phyloP scores from a whole-genome alignment of 1,140 invertebrate species.

The Brachionus sp. region DNA sequence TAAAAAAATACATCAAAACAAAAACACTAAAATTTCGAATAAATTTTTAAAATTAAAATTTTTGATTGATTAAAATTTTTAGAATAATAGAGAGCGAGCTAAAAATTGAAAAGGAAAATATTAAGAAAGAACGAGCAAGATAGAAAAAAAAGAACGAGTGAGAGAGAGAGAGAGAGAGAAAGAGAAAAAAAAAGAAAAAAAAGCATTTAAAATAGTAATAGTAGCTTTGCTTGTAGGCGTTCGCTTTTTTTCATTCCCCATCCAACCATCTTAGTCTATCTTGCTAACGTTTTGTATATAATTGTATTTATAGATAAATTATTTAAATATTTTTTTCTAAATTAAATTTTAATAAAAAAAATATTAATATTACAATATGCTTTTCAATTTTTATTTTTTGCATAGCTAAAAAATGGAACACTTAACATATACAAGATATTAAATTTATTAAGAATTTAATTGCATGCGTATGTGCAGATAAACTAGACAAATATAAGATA shows the following conservation, averaged over 20 bases:
- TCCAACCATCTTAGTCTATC: background rate
- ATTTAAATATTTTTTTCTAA: background rate
- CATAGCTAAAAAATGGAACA: background rate
- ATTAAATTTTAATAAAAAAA: background rate
- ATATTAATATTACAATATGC: slow-evolving; percentile 20
- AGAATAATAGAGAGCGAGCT: slow-evolving; percentile 8
- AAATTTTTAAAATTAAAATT: slow-evolving; percentile 39
- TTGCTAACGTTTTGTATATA: background rate
- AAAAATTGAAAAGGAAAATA: background rate
- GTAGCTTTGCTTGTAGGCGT: slow-evolving; percentile 4
- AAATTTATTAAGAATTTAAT: background rate
- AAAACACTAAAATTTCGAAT: slow-evolving; percentile 19
- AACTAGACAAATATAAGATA: background rate
- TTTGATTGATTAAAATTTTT: slow-evolving; percentile 42
- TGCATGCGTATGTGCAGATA: slow-evolving; percentile 23
- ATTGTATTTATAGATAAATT: background rate
- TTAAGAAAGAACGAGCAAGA: background rate
- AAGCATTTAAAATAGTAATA: slow-evolving; percentile 21
- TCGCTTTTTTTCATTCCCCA: background rate
- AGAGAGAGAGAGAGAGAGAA: background rate
- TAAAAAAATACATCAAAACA: slow-evolving; percentile 41
- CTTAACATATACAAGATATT: slow-evolving; percentile 37
- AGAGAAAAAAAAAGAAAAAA: background rate
- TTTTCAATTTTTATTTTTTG: background rate
- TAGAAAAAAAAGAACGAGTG: background rate